Percentiles rank a stretch among this genome's conserved stretches.
Evolutionary conservation across 2,113 vertebrate species (phyloP).

Genomic region (Heterotis niloticus): DNA sequence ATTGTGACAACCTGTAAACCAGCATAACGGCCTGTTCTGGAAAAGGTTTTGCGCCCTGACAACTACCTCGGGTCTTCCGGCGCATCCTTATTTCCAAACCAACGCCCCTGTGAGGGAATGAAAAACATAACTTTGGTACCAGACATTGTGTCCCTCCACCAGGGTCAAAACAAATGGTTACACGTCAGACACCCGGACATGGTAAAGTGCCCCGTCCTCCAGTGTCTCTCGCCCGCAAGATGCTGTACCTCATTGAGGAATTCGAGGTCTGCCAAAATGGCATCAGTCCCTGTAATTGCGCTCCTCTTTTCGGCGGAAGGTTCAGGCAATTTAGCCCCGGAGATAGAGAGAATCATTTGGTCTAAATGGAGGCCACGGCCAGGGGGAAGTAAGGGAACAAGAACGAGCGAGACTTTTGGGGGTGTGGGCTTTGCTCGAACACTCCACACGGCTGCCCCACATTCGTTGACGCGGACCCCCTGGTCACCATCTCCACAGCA

Average conservation of each 20-base stretch:
- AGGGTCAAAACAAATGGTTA: constrained; percentile 6
- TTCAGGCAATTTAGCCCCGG: constrained; percentile 45
- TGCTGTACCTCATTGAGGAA: constrained; percentile 30
- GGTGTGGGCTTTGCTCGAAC: constrained; percentile 23
- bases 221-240: not conserved
- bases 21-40: not conserved
- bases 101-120: not conserved
- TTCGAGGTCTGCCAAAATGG: constrained; percentile 39
- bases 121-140: not conserved
- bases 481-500: constrained; percentile 12
- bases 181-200: not conserved
- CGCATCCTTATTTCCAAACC: not conserved
- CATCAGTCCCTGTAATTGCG: constrained; percentile 37
- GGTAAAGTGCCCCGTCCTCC: not conserved
- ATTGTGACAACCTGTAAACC: not conserved
- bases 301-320: constrained; percentile 23
- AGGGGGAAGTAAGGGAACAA: constrained; percentile 1
- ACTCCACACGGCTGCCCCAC: constrained; percentile 28
- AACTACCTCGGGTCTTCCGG: no score
- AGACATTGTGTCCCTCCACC: constrained; percentile 3
- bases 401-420: constrained; percentile 3
- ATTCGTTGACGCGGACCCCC: constrained; percentile 29
- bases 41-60: not conserved
- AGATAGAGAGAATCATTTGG: constrained; percentile 37
- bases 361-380: not conserved